A percentile compares a stretch with the other conserved stretches of the same genome.
Evolutionary conservation across 2,797 vertebrate genomes (phyloP).

Genomic region (Macrochelys suwanniensis): DNA sequence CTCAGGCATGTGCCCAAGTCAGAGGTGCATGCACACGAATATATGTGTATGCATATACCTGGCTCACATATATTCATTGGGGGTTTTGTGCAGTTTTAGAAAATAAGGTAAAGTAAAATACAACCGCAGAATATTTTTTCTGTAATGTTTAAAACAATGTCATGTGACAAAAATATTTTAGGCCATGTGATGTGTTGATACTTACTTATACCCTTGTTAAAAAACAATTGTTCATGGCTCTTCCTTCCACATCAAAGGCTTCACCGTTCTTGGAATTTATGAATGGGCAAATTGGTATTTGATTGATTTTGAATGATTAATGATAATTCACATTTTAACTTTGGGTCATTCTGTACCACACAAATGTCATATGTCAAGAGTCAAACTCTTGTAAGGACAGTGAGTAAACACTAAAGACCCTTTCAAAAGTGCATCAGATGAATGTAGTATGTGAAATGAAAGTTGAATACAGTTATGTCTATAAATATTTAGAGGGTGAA

Average conservation of each 20-base stretch:
- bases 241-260: neutral
- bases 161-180: neutral
- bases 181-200: neutral
- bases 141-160: neutral
- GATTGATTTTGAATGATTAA: slow-evolving; percentile 53
- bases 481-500: accelerated
- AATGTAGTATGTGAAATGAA: neutral
- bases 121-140: neutral
- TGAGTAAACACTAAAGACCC: slow-evolving; percentile 15
- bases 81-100: neutral
- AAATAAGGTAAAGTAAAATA: neutral
- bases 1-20: neutral
- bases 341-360: slow-evolving; percentile 57
- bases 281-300: slow-evolving; percentile 31
- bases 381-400: slow-evolving; percentile 29
- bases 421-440: neutral
- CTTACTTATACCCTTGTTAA: neutral
- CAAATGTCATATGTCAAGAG: slow-evolving; percentile 43
- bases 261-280: slow-evolving; percentile 44
- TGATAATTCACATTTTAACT: slow-evolving; percentile 68
- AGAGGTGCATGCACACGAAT: neutral
- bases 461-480: neutral
- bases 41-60: neutral
- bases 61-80: neutral
- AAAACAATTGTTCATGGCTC: neutral